phyloP scores from a whole-genome alignment of 1,140 invertebrate genomes.

The Acyrthosiphon pisum region DNA sequence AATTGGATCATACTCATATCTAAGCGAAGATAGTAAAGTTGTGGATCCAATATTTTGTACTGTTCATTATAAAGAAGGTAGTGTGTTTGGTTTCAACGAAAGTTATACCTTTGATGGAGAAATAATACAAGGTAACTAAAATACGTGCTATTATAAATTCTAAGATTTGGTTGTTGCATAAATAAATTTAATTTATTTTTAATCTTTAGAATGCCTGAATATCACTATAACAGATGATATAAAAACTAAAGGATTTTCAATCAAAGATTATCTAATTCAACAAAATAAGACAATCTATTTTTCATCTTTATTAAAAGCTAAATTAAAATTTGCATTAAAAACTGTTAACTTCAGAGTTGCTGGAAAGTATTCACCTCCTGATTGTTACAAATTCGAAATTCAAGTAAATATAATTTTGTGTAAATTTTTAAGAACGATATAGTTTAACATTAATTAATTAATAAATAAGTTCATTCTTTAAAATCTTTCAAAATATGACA shows the following conservation, averaged over 20 bases:
- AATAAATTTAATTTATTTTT: slow-evolving; percentile 51
- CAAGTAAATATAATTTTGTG: slow-evolving; percentile 62
- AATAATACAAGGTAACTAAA: slow-evolving; percentile 67
- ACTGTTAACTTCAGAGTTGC: slow-evolving; percentile 88
- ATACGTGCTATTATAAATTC: not conserved
- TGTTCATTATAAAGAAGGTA: slow-evolving; percentile 80
- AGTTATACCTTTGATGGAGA: slow-evolving; percentile 89
- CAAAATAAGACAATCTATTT: slow-evolving; percentile 76
- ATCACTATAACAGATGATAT: slow-evolving; percentile 52
- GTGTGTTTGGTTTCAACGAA: slow-evolving; percentile 87
- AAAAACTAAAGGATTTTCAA: slow-evolving; percentile 65
- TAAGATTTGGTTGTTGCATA: not conserved
- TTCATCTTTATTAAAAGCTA: slow-evolving; percentile 75
- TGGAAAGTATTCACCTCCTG: slow-evolving; percentile 81
- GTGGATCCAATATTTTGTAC: slow-evolving; percentile 76
- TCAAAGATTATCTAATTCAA: slow-evolving; percentile 69
- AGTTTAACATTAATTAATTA: not conserved
- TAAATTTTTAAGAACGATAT: not conserved
- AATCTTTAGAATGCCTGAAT: slow-evolving; percentile 61
- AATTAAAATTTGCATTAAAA: slow-evolving; percentile 79
- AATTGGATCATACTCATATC: slow-evolving; percentile 89
- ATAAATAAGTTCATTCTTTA: not conserved
- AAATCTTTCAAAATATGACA: not conserved
- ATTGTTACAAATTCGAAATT: slow-evolving; percentile 87
- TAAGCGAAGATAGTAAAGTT: slow-evolving; percentile 75